These are phyloP conservation scores for Glaucopsyche alexis DNA, from an alignment of 2,888 invertebrate genomes.

Conservation along the genomic window DNA sequence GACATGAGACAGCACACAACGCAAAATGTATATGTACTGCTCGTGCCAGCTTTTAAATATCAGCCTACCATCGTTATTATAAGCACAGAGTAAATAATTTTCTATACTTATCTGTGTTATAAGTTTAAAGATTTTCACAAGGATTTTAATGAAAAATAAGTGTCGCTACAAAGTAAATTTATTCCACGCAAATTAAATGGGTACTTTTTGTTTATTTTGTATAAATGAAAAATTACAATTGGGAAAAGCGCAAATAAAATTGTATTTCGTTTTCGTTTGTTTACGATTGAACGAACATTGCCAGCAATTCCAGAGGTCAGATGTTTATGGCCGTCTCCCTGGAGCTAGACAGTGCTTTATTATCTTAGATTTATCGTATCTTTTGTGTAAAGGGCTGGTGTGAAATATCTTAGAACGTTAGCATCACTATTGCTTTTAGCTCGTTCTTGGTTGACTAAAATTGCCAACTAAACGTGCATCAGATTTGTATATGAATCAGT, in stretches of 20 bases:
- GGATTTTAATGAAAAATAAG: too few relatives aligned
- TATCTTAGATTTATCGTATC: constrained; percentile 9
- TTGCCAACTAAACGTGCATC: too few relatives aligned
- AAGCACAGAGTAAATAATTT: too few relatives aligned
- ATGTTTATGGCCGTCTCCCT: constrained; percentile 9
- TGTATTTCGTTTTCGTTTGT: neutral
- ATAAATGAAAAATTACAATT: neutral
- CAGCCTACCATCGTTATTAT: too few relatives aligned
- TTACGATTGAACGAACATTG: neutral
- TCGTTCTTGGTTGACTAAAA: too few relatives aligned
- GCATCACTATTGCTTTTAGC: neutral
- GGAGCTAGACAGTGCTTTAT: neutral
- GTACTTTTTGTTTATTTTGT: neutral
- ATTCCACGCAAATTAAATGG: neutral
- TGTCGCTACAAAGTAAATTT: too few relatives aligned
- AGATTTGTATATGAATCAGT: too few relatives aligned
- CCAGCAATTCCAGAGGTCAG: constrained; percentile 12
- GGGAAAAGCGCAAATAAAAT: neutral
- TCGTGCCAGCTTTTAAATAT: too few relatives aligned
- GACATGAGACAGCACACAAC: too few relatives aligned
- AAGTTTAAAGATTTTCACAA: too few relatives aligned
- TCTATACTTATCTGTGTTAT: too few relatives aligned
- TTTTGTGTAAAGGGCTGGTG: constrained; percentile 4
- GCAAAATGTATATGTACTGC: too few relatives aligned
- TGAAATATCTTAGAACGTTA: neutral